Percentiles rank a stretch among this genome's conserved stretches.
Evolutionary conservation across 2,113 vertebrate species (phyloP).

Genomic region (Passerina amoena): DNA sequence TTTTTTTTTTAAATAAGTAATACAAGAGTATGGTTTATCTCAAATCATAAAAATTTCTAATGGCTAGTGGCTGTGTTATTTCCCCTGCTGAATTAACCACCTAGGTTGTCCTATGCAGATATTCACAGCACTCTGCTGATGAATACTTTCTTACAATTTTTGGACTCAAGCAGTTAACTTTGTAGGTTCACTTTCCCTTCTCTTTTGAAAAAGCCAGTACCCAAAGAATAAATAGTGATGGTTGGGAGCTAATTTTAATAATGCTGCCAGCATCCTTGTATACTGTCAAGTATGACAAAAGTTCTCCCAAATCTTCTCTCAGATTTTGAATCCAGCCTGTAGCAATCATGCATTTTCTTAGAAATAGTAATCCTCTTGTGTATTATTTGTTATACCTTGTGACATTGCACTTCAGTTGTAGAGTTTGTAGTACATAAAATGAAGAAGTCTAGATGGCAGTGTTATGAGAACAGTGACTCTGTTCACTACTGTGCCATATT

Average conservation of each 20-base stretch:
- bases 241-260: background rate
- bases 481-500: background rate
- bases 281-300: background rate
- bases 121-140: background rate
- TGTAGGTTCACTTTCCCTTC: background rate
- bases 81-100: background rate
- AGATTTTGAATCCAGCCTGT: background rate
- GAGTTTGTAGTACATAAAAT: background rate
- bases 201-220: background rate
- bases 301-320: background rate
- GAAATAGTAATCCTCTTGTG: background rate
- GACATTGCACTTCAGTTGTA: background rate
- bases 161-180: background rate
- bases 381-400: background rate
- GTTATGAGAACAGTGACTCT: background rate
- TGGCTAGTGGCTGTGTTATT: background rate
- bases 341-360: background rate
- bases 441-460: background rate
- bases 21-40: background rate
- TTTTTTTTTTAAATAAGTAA: background rate
- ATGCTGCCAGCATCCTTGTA: background rate
- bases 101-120: background rate
- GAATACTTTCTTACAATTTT: background rate
- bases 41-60: background rate
- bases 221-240: background rate